These are phyloP conservation scores for Priocnemis perturbator DNA, from an alignment of 2,888 invertebrate species.

Conservation along the genomic window DNA sequence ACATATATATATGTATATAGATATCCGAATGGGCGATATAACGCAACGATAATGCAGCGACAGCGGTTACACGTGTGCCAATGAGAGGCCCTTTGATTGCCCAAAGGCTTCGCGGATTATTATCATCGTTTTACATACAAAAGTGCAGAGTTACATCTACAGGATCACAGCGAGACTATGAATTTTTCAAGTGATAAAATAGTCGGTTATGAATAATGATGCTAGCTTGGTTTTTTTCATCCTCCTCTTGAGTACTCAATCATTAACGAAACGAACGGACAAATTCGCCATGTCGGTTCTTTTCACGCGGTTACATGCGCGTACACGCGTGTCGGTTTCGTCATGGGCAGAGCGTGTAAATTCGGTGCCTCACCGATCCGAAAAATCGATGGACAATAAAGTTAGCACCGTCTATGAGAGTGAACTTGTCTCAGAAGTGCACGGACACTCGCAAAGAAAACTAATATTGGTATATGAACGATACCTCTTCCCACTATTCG, in stretches of 20 bases:
- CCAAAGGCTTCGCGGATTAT: slow-evolving; percentile 27
- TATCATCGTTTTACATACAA: slow-evolving; percentile 36
- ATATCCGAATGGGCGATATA: slow-evolving; percentile 36
- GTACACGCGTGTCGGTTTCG: background rate
- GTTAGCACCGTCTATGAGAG: slow-evolving; percentile 21
- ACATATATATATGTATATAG: slow-evolving; percentile 18
- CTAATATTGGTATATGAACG: slow-evolving; percentile 33
- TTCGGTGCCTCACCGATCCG: slow-evolving; percentile 5
- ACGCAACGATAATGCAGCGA: slow-evolving; percentile 40
- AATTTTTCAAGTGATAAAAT: slow-evolving; percentile 56
- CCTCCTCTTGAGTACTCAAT: slow-evolving; percentile 30
- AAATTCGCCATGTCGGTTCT: slow-evolving; percentile 43
- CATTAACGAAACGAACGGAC: slow-evolving; percentile 38
- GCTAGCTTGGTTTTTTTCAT: slow-evolving; percentile 22
- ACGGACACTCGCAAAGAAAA: slow-evolving; percentile 39
- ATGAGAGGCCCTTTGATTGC: slow-evolving; percentile 55
- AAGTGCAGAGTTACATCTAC: slow-evolving; percentile 61
- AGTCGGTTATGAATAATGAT: slow-evolving; percentile 40
- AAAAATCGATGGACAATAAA: background rate
- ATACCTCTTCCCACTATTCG: slow-evolving; percentile 33
- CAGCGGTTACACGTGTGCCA: slow-evolving; percentile 40
- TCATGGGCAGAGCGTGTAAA: slow-evolving; percentile 8
- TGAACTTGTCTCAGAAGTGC: slow-evolving; percentile 32
- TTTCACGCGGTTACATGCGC: background rate
- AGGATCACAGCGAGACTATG: slow-evolving; percentile 66